Evolutionary conservation across 2,113 vertebrate species (phyloP), one percentile per base, ranked within the genome.

Genomic region (Xiphias gladius): DNA sequence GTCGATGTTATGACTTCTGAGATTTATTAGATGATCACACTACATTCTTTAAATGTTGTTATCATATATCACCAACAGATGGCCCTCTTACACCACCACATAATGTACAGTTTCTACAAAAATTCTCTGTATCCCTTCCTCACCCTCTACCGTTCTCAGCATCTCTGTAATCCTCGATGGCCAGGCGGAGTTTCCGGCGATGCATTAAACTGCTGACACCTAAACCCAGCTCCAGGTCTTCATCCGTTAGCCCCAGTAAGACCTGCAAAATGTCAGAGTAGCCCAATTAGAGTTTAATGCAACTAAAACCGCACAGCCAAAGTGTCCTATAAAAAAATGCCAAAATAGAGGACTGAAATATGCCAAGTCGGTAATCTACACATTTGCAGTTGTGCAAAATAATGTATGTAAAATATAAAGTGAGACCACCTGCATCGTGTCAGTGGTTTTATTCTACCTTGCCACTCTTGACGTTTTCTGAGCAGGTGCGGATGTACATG

Each of bases 141-240:
- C 87, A 97, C 97, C 96, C 95, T 89, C 93, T 85, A 62, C 97
- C 96, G 0, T 91, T 93, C 84, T 97, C 97, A 0, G 96, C 96
- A 1, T 97, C 96, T 0, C 96, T 94, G 92, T 97, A 97, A 88
- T 97, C 96, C 85, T 97, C 97, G 5, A 97, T 96, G 83, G 96
- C 96, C 85, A 97, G 88, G 8, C 96, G 95, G 11, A 97, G 94
- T 87, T 97, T 97, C 32, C 96, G 91, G 32, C 96, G 95, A 89
- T 97, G 97, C 95, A 97, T 95, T 64, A 95, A 92, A 79, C 93
- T 97, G 91, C 92, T 95, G 76, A 97, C 95, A 0, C 96, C 96
- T 72, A 97, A 94, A 39, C 95, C 95, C 68, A 94, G 72, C 89
- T 96, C 96, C 92, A 97, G 92, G 87, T 97, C 97, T 83, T 96